phyloP scores from a whole-genome alignment of 2,797 vertebrate genomes.

The Microchirus variegatus region DNA sequence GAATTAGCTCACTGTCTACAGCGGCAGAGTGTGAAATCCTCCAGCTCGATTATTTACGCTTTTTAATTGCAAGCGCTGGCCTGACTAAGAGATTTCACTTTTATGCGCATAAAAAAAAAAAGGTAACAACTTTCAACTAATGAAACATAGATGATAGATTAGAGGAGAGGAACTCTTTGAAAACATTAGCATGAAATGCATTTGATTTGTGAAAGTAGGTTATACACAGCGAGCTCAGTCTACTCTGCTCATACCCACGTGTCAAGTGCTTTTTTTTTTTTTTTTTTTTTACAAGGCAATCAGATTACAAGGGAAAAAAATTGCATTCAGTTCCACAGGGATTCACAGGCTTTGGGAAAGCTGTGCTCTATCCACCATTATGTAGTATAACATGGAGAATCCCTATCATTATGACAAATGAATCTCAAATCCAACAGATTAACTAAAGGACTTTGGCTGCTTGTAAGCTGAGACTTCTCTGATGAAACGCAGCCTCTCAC shows the following conservation, averaged over 20 bases:
- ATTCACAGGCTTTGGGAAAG: slow-evolving; percentile 55
- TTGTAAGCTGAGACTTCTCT: slow-evolving; percentile 39
- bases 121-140: slow-evolving; percentile 80
- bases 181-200: slow-evolving; percentile 77
- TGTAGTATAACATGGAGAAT: slow-evolving; percentile 53
- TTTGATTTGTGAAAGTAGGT: slow-evolving; percentile 78
- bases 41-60: slow-evolving; percentile 81
- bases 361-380: slow-evolving; percentile 32
- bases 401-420: slow-evolving; percentile 58
- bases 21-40: slow-evolving; percentile 83
- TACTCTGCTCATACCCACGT: slow-evolving; percentile 63
- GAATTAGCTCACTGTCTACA: slow-evolving; percentile 86
- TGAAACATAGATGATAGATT: slow-evolving; percentile 80
- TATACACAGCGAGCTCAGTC: slow-evolving; percentile 67
- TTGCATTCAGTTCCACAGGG: slow-evolving; percentile 65
- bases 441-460: slow-evolving; percentile 34
- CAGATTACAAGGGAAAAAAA: slow-evolving; percentile 70
- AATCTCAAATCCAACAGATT: slow-evolving; percentile 57
- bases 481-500: slow-evolving; percentile 39
- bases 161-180: slow-evolving; percentile 76
- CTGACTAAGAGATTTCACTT: slow-evolving; percentile 83
- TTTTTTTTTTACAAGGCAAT: slow-evolving; percentile 67
- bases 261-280: slow-evolving; percentile 74
- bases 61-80: slow-evolving; percentile 83
- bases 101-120: slow-evolving; percentile 70